These are phyloP conservation scores for Agriopis marginaria DNA, from an alignment of 2,888 invertebrate genomes.

Conservation along the genomic window DNA sequence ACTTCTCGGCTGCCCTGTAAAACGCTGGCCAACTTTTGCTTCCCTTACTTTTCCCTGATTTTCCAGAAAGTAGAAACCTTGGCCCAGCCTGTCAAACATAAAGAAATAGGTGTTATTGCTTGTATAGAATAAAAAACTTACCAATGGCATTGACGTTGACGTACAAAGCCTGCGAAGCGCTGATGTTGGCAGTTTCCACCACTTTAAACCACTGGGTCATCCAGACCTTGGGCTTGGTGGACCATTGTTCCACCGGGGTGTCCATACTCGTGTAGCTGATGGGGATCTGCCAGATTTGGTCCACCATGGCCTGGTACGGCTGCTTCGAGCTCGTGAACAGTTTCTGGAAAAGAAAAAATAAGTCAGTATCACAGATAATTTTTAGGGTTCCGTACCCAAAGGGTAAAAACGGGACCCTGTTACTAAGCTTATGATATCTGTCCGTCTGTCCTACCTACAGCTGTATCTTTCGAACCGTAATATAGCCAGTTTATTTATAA, in stretches of 20 bases:
- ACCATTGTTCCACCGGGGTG: constrained; percentile 52
- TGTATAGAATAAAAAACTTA: constrained; percentile 53
- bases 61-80: too few relatives aligned
- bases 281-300: constrained; percentile 87
- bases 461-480: too few relatives aligned
- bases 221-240: constrained; percentile 68
- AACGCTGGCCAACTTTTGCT: too few relatives aligned
- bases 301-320: constrained; percentile 65
- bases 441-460: too few relatives aligned
- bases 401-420: too few relatives aligned
- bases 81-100: too few relatives aligned
- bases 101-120: too few relatives aligned
- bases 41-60: too few relatives aligned
- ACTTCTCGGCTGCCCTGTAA: too few relatives aligned
- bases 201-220: constrained; percentile 56
- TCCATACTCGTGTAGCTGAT: constrained; percentile 75
- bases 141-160: constrained; percentile 88
- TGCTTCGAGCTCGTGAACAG: constrained; percentile 68
- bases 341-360: constrained; percentile 53
- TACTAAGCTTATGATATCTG: too few relatives aligned
- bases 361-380: not conserved
- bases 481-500: too few relatives aligned
- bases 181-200: constrained; percentile 50
- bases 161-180: constrained; percentile 83
- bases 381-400: too few relatives aligned